Base-by-base conservation (phyloP, 1,140 invertebrate genomes). In the Maniola jurtina region DNA sequence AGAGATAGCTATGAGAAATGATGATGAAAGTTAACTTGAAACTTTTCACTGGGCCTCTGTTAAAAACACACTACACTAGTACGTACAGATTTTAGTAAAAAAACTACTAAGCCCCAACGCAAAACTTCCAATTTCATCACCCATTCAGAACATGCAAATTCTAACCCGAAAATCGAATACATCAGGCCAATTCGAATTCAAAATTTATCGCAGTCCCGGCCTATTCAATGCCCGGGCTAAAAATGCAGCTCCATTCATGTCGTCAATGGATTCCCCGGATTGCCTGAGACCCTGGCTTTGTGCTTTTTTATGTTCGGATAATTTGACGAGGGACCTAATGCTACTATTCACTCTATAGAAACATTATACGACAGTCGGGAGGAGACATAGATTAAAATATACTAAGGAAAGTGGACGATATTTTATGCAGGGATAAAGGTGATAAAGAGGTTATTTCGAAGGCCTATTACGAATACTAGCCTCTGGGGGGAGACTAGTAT, bases 251-350 rank as follows among this genome's bases (percentile, higher is more conserved):
- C 61, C 52, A 63, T 63, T 63, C 61, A 55, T 7, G 52, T 54
- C 33, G 33, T 63, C 61, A 63, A 63, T 63, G 61, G 48, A 25
- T 25, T 45, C 45, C 48, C 48, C 48, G 48, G 48, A 52, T 52
- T 52, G 48, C 15, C 48, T 52, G 52, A 35, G 16, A 40, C 50
- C 38, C 47, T 47, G 61, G 61, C 48, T 48, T 57, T 64, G 54
- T 57, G 62, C 62, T 52, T 52, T 45, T 48, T 52, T 25, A 25
- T 25, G 62, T 55, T 9, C 62, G 42, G 54, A 25, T 64, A 64
- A 64, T 64, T 54, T 64, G 62, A 64, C 62, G 62, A 45, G 54
- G 38, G 62, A 57, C 33, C 57, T 64, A 64, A 64, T 64, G 45
- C 54, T 25, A 4, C 25, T 25, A 25, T 25, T 25, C 25, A 25